Evolutionary conservation across 2,888 invertebrate species (phyloP), one percentile per base, ranked within the genome.

Genomic region (Pachydiplax longipennis): DNA sequence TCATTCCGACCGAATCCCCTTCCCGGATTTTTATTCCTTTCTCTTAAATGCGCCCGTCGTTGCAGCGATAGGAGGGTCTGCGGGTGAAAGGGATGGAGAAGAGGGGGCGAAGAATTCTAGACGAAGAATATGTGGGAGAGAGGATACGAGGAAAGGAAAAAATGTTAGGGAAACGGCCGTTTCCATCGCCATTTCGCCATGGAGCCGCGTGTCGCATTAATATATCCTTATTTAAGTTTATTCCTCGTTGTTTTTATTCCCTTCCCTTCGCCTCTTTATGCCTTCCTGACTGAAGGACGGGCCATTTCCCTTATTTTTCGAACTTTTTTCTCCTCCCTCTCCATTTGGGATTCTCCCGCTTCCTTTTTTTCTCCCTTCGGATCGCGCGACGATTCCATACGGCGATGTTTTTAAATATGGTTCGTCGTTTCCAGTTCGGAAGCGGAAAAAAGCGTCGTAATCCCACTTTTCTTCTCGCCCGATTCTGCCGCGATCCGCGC

Each of bases 181-280:
- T 65, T 87, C 87, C 87, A 87, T 35, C n/a, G 61, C 61, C 40
- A 87, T 87, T 61, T 61, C 87, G 87, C 61, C 73, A 37, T 65
- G 61, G 87, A 87, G 87, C 87, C 22, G 87, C 87, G 87, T 65
- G 87, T 61, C 87, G 87, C 87, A 87, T 87, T 87, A 87, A 87
- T 87, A 87, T 87, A 87, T 87, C 87, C 87, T 87, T 87, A 87
- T 87, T 87, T 87, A 87, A 87, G 87, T 87, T 87, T 58, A 87
- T 87, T 87, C 87, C 61, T 87, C 87, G n/a, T 87, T 87, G 87
- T 87, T 87, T 87, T 87, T 87, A 61, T 61, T 61, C 61, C 40
- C 61, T 87, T 65, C 87, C 61, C 61, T 87, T 65, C 87, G 37
- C 35, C 87, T 61, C 87, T 87, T 87, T 87, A 87, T 65, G 87